Percentiles rank a stretch among this genome's conserved stretches.
phyloP scores from a whole-genome alignment of 2,113 vertebrate species.

The Microtus oregoni region DNA sequence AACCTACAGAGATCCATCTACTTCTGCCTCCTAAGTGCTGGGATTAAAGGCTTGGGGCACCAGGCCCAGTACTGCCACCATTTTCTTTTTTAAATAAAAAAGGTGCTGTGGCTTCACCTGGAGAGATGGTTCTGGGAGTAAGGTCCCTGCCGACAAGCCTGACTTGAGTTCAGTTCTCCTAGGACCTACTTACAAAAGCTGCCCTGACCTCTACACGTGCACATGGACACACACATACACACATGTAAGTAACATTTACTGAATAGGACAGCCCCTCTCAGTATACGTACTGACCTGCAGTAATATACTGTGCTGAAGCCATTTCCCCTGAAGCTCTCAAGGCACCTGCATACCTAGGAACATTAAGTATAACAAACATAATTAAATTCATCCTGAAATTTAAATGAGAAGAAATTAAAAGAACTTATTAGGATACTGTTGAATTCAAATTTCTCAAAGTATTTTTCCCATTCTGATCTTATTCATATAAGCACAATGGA shows the following conservation, averaged over 20 bases:
- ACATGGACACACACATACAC: background rate
- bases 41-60: background rate
- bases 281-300: slow-evolving; percentile 92
- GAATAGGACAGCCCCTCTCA: background rate
- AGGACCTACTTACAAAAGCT: background rate
- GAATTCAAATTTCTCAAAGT: background rate
- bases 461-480: slow-evolving; percentile 37
- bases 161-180: background rate
- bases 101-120: background rate
- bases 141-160: background rate
- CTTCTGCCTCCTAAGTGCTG: background rate
- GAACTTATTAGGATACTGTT: background rate
- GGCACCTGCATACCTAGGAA: slow-evolving; percentile 93
- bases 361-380: slow-evolving; percentile 44
- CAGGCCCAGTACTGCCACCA: background rate
- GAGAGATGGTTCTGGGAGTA: background rate
- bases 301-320: slow-evolving; percentile 98
- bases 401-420: slow-evolving; percentile 43
- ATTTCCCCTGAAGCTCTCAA: slow-evolving; percentile 96
- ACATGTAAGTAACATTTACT: background rate
- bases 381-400: slow-evolving; percentile 54
- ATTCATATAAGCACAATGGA: background rate
- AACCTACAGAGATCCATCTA: background rate
- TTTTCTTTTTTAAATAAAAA: background rate
- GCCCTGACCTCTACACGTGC: too few species aligned